Conservation (phyloP, 2,113 vertebrate genomes). For the Jacana jacana region DNA sequence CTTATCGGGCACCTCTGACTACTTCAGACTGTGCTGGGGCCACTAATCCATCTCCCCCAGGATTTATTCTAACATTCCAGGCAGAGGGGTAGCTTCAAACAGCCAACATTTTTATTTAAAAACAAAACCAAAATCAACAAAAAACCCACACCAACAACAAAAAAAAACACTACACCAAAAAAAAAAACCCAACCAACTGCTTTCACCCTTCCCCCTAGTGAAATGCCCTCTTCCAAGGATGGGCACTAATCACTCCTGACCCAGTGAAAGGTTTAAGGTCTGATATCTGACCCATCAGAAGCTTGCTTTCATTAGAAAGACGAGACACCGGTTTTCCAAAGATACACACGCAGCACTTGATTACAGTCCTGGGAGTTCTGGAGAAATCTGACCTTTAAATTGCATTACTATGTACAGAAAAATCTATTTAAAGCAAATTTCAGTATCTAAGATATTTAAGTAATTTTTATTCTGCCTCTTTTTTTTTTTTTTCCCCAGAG, state of each 20-base stretch:
- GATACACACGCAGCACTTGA: conserved; percentile 44
- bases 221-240: conserved; percentile 27
- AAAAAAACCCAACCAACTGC: neutral
- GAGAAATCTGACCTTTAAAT: conserved; percentile 65
- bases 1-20: conserved; percentile 43
- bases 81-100: neutral
- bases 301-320: conserved; percentile 63
- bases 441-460: conserved; percentile 29
- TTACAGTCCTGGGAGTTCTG: conserved; percentile 58
- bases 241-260: conserved; percentile 47
- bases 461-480: neutral
- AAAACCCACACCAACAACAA: too few relatives aligned
- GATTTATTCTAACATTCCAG: conserved; percentile 18
- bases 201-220: conserved; percentile 4
- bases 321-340: conserved; percentile 54
- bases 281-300: conserved; percentile 60
- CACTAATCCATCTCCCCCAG: conserved; percentile 6
- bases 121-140: neutral
- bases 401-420: conserved; percentile 34
- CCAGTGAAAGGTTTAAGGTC: conserved; percentile 68
- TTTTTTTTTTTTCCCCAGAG: neutral
- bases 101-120: neutral
- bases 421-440: conserved; percentile 53
- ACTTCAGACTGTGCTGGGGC: conserved; percentile 14
- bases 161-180: too few relatives aligned